These are phyloP conservation scores for Bombylius major DNA, from an alignment of 2,888 invertebrate species.

Conservation along the genomic window DNA sequence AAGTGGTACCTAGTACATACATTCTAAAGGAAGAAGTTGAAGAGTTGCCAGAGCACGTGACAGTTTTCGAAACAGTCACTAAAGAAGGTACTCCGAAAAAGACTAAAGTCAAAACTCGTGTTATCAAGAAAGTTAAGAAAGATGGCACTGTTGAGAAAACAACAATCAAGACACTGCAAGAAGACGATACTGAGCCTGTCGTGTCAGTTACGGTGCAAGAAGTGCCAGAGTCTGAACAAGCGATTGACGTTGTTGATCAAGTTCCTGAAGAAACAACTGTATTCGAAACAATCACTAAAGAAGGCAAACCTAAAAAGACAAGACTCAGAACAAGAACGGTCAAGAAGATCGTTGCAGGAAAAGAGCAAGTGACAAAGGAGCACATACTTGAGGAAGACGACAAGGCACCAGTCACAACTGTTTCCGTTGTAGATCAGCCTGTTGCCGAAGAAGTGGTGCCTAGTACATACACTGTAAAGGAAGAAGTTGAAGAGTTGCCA, in stretches of 20 bases:
- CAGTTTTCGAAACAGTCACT: slow-evolving; percentile 20
- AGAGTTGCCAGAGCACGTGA: slow-evolving; percentile 30
- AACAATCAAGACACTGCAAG: slow-evolving; percentile 30
- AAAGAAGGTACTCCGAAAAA: slow-evolving; percentile 19
- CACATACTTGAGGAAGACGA: slow-evolving; percentile 30
- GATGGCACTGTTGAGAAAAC: slow-evolving; percentile 29
- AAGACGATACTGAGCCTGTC: slow-evolving; percentile 26
- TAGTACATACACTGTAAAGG: not conserved
- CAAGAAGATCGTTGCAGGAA: slow-evolving; percentile 14
- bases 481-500: slow-evolving; percentile 18
- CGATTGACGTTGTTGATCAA: slow-evolving; percentile 22
- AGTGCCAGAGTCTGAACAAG: slow-evolving; percentile 18
- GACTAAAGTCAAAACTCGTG: slow-evolving; percentile 23
- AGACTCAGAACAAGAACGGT: slow-evolving; percentile 22
- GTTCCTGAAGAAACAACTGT: slow-evolving; percentile 23
- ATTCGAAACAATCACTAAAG: slow-evolving; percentile 15
- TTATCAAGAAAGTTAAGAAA: slow-evolving; percentile 12
- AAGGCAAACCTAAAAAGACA: slow-evolving; percentile 21
- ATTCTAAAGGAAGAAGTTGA: slow-evolving; percentile 14
- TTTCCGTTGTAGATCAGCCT: slow-evolving; percentile 16
- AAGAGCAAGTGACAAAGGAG: slow-evolving; percentile 31
- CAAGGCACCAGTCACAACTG: slow-evolving; percentile 27
- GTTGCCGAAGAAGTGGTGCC: slow-evolving; percentile 17
- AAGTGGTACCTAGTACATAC: slow-evolving; percentile 16
- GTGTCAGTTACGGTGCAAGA: slow-evolving; percentile 27